These are phyloP conservation scores for Lasiurus cinereus DNA, from an alignment of 2,113 vertebrate genomes.

Conservation along the genomic window DNA sequence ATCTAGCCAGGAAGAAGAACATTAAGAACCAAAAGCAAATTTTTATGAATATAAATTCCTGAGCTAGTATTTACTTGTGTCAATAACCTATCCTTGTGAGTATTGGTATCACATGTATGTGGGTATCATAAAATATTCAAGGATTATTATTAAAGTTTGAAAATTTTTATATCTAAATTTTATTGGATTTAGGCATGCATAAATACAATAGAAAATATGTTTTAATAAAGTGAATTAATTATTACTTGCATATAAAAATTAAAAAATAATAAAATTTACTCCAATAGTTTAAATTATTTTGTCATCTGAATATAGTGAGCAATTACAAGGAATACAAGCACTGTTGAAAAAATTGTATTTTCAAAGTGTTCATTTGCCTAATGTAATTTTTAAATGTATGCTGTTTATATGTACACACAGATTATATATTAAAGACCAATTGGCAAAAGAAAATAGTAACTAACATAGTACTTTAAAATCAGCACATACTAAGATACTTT, in stretches of 20 bases:
- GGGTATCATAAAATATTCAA: background rate
- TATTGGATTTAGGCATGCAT: background rate
- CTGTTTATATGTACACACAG: slow-evolving; percentile 60
- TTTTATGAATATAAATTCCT: background rate
- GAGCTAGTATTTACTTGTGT: background rate
- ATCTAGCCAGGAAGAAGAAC: background rate
- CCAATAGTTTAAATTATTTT: slow-evolving; percentile 17
- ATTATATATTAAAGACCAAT: slow-evolving; percentile 63
- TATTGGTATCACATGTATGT: background rate
- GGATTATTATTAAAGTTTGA: background rate
- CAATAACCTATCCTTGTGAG: background rate
- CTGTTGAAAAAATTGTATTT: slow-evolving; percentile 1
- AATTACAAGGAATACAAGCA: slow-evolving; percentile 61
- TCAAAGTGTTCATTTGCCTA: background rate
- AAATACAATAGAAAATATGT: background rate
- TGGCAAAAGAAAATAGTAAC: slow-evolving; percentile 53
- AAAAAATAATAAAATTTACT: background rate
- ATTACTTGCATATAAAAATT: background rate
- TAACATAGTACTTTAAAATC: slow-evolving; percentile 78
- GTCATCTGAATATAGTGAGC: background rate
- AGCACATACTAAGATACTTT: slow-evolving; percentile 67
- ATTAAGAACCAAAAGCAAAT: background rate
- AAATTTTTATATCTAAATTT: background rate
- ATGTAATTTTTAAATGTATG: slow-evolving; percentile 61
- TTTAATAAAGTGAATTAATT: background rate